Conservation (phyloP, 2,113 vertebrate genomes). For the Phoenicopterus ruber region DNA sequence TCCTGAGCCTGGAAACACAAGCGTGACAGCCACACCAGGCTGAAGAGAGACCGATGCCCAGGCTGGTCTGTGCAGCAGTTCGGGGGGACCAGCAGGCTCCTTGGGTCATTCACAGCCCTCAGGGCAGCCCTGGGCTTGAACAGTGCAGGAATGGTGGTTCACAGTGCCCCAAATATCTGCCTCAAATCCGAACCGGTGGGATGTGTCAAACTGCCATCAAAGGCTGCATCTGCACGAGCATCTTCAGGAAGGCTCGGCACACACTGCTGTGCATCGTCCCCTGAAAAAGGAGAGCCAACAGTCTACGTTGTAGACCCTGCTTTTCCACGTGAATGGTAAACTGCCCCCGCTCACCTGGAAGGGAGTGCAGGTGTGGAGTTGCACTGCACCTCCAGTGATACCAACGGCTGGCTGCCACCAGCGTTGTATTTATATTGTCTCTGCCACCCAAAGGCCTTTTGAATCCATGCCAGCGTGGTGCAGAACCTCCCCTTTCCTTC, state of each 20-base stretch:
- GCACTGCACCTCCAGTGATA: neutral
- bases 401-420: neutral
- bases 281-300: neutral
- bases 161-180: neutral
- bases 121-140: neutral
- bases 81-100: neutral
- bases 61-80: neutral
- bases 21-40: accelerated
- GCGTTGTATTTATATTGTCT: neutral
- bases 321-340: neutral
- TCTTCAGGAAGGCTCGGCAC: neutral
- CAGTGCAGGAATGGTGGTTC: neutral
- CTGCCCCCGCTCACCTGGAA: neutral
- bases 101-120: accelerated
- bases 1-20: neutral
- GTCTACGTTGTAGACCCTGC: neutral
- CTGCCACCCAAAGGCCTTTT: neutral
- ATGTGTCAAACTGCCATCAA: accelerated
- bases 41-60: neutral
- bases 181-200: neutral
- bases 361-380: neutral
- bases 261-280: neutral
- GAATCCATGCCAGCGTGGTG: neutral
- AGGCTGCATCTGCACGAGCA: neutral
- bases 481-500: neutral